Conservation (phyloP, 2,888 invertebrate genomes). For the Tupiocoris notatus region DNA sequence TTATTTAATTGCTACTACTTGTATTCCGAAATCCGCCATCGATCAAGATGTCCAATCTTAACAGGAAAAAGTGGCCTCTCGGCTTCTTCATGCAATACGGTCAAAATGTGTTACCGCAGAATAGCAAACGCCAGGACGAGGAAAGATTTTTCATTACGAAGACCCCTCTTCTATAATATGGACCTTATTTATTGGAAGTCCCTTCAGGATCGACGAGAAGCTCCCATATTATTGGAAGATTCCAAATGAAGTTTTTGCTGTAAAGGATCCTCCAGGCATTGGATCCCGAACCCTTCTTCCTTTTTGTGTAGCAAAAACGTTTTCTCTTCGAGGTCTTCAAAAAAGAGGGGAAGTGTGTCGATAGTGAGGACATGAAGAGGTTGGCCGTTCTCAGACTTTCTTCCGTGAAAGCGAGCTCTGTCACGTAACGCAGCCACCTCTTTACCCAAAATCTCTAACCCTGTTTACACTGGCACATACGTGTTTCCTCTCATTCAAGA, state of each 20-base stretch:
- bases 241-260: background rate
- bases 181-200: background rate
- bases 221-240: background rate
- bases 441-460: constrained; percentile 23
- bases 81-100: background rate
- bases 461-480: constrained; percentile 29
- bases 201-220: background rate
- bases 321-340: background rate
- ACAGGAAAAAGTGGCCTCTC: background rate
- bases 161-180: background rate
- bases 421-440: constrained; percentile 16
- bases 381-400: background rate
- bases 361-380: background rate
- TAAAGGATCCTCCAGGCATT: background rate
- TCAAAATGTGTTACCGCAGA: background rate
- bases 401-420: background rate
- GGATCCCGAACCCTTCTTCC: background rate
- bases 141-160: background rate
- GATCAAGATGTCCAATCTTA: no score
- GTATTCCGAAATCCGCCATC: no score
- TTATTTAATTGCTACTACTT: no score
- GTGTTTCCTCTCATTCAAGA: constrained; percentile 10
- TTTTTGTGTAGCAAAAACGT: constrained; percentile 20
- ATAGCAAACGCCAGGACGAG: background rate
- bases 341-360: background rate